phyloP scores from a whole-genome alignment of 2,797 vertebrate species.

The Anguilla anguilla region DNA sequence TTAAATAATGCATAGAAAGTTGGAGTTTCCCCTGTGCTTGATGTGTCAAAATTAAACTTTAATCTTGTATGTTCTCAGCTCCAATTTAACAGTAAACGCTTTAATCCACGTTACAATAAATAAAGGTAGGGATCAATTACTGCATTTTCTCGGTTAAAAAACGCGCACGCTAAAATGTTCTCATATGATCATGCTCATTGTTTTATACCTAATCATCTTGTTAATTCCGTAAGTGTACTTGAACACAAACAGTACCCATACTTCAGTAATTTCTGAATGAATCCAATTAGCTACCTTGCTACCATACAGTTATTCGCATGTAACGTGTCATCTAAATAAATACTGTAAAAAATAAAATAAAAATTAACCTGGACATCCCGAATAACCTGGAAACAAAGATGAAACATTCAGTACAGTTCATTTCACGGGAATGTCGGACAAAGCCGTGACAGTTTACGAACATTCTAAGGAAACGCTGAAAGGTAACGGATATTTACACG shows the following conservation, averaged over 20 bases:
- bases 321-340: neutral
- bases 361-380: neutral
- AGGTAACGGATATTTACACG: neutral
- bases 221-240: neutral
- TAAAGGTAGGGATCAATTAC: neutral
- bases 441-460: neutral
- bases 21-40: neutral
- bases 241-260: neutral
- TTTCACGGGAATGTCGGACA: neutral
- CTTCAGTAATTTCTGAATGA: neutral
- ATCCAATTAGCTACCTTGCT: neutral
- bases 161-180: neutral
- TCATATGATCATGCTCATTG: too few species aligned
- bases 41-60: neutral
- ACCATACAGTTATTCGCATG: neutral
- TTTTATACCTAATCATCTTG: neutral
- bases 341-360: neutral
- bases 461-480: neutral
- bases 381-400: neutral
- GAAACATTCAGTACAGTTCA: neutral
- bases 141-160: neutral
- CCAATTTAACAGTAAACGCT: neutral
- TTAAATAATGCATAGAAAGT: constrained; percentile 7
- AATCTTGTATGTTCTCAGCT: neutral
- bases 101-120: neutral